Percentiles rank a stretch among this genome's conserved stretches.
Evolutionary conservation across 2,113 vertebrate species (phyloP).

Genomic region (Amphiprion ocellaris): DNA sequence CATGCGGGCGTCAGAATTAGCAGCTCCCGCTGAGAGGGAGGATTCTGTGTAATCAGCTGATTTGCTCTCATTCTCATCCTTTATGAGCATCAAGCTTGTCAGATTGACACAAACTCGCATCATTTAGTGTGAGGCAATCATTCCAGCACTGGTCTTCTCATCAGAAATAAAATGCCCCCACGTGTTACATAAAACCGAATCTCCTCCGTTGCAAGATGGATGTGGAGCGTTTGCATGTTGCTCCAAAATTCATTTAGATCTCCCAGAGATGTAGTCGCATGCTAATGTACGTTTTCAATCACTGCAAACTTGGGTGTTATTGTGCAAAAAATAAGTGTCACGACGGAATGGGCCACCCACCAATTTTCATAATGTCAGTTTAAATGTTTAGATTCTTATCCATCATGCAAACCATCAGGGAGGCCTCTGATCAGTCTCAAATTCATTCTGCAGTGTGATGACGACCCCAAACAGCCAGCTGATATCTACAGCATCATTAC

Average conservation of each 20-base stretch:
- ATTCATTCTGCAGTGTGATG: background rate
- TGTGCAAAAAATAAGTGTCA: background rate
- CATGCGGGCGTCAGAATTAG: conserved; percentile 67
- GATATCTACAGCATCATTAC: background rate
- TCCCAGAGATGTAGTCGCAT: background rate
- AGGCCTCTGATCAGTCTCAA: background rate
- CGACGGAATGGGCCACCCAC: background rate
- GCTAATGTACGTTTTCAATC: conserved; percentile 22
- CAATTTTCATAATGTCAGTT: background rate
- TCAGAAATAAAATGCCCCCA: conserved; percentile 61
- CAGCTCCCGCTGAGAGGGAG: conserved; percentile 67
- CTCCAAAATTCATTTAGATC: conserved; percentile 42
- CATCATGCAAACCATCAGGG: background rate
- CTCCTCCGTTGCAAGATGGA: conserved; percentile 41
- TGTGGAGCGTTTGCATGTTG: conserved; percentile 21
- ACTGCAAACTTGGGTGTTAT: conserved; percentile 13
- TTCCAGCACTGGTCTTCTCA: conserved; percentile 26
- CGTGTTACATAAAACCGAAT: conserved; percentile 54
- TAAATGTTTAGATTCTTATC: conserved; percentile 1
- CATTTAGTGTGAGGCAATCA: conserved; percentile 61
- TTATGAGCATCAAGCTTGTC: conserved; percentile 49
- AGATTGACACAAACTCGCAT: conserved; percentile 45
- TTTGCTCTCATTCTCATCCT: conserved; percentile 64
- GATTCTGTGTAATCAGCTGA: conserved; percentile 76
- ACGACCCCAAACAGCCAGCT: background rate